These are phyloP conservation scores for Trichogramma pretiosum DNA, from an alignment of 1,140 invertebrate genomes.

Conservation along the genomic window DNA sequence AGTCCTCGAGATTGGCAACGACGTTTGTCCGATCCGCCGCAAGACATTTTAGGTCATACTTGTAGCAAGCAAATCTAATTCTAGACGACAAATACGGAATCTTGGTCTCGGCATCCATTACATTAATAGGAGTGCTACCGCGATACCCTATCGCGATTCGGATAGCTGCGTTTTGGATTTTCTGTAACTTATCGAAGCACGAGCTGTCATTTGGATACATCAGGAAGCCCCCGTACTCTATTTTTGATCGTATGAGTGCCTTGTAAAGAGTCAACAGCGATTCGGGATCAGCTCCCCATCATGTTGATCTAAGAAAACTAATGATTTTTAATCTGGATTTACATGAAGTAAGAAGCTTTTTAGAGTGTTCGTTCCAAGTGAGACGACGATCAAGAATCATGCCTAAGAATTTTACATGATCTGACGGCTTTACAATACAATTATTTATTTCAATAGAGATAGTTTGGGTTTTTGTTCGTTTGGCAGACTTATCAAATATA, in stretches of 20 bases:
- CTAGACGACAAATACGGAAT: not conserved
- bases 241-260: not conserved
- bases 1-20: not conserved
- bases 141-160: not conserved
- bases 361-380: not conserved
- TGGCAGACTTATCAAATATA: not conserved
- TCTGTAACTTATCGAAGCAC: not conserved
- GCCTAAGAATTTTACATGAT: not conserved
- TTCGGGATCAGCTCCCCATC: slow-evolving; percentile 1
- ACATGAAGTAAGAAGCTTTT: not conserved
- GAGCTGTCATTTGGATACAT: not conserved
- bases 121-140: not conserved
- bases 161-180: slow-evolving; percentile 3
- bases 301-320: not conserved
- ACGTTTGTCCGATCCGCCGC: not conserved
- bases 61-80: not conserved
- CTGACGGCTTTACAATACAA: not conserved
- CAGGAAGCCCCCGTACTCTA: slow-evolving; percentile 1
- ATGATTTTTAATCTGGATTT: not conserved
- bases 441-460: not conserved
- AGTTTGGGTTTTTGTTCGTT: not conserved
- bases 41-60: not conserved
- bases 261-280: not conserved
- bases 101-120: not conserved
- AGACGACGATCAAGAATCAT: not conserved